phyloP scores from a whole-genome alignment of 2,113 vertebrate species.

The Ptilorrhoa leucosticta region DNA sequence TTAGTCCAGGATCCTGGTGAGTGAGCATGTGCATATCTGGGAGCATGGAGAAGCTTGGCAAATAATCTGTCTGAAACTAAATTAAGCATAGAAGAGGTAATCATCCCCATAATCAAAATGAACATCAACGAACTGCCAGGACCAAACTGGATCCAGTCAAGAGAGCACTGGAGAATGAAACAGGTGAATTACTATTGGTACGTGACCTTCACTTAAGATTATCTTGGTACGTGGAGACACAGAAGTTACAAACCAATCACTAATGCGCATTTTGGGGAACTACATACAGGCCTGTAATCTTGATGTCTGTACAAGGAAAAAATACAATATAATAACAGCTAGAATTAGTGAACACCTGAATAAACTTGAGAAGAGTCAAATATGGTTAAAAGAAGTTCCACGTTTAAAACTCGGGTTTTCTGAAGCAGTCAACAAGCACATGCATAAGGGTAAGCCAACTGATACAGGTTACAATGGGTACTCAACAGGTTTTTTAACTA shows the following conservation, averaged over 20 bases:
- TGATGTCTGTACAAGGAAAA: neutral
- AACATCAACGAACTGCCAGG: neutral
- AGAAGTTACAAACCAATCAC: neutral
- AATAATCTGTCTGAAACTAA: neutral
- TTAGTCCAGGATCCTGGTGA: neutral
- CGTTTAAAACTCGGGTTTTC: neutral
- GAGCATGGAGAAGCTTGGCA: neutral
- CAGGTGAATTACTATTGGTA: neutral
- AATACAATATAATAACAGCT: neutral
- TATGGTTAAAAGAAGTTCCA: neutral
- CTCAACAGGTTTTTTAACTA: neutral
- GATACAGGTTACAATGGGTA: neutral
- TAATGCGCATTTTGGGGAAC: neutral
- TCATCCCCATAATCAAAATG: neutral
- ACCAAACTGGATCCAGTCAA: neutral
- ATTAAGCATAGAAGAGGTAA: neutral
- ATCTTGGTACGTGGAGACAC: neutral
- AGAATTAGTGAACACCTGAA: neutral
- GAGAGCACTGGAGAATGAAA: neutral
- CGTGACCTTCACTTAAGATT: neutral
- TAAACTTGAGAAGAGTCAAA: neutral
- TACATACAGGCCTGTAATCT: neutral
- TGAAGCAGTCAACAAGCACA: neutral
- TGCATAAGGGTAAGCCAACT: neutral
- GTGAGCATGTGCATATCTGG: accelerated